Conservation (phyloP, 2,113 vertebrate species). For the Pipa parva region DNA sequence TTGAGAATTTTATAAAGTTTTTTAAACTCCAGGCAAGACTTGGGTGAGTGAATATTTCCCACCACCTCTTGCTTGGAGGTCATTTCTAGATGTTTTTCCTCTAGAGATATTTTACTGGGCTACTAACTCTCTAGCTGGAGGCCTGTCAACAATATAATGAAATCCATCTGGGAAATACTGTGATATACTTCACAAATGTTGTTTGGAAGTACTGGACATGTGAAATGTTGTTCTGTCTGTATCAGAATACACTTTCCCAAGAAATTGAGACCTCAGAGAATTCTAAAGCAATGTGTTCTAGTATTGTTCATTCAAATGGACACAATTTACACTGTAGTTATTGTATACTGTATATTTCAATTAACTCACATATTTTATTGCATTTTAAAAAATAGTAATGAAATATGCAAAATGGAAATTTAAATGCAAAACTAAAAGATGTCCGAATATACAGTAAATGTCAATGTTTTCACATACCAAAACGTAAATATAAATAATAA, state of each 20-base stretch:
- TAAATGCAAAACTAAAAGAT: no score
- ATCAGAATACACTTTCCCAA: constrained; percentile 28
- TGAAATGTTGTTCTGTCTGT: constrained; percentile 27
- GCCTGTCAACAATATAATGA: constrained; percentile 36
- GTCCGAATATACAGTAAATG: no score
- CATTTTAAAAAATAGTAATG: no score
- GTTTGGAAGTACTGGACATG: constrained; percentile 22
- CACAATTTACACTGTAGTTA: neutral
- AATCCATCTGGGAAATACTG: constrained; percentile 34
- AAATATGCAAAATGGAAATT: no score
- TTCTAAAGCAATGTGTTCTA: constrained; percentile 5
- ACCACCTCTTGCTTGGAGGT: constrained; percentile 15
- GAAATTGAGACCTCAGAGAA: constrained; percentile 10
- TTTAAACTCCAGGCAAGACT: constrained; percentile 3
- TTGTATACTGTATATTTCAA: no score
- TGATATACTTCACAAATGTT: constrained; percentile 22
- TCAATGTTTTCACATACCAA: no score
- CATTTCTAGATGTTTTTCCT: constrained; percentile 26
- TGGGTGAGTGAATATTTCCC: constrained; percentile 16
- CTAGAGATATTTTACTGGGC: constrained; percentile 35
- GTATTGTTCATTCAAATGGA: neutral
- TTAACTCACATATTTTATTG: no score
- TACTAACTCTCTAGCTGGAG: constrained; percentile 30
- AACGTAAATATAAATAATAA: no score
- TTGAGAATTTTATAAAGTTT: no score